phyloP scores from a whole-genome alignment of 2,113 vertebrate species.

The Plectropomus leopardus region DNA sequence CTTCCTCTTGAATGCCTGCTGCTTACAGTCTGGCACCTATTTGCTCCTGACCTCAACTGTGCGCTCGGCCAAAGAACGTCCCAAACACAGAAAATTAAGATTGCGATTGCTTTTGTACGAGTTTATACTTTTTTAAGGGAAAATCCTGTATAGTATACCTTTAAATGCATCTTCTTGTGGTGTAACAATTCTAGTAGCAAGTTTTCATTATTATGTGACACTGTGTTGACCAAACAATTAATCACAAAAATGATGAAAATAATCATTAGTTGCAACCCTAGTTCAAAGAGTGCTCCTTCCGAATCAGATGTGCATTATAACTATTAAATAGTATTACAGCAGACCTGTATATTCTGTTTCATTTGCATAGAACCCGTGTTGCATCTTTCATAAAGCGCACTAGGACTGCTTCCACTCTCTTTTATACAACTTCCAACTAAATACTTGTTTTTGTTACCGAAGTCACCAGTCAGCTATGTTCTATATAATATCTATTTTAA shows the following conservation, averaged over 20 bases:
- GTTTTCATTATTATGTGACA: background rate
- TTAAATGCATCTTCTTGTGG: background rate
- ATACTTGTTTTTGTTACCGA: slow-evolving; percentile 26
- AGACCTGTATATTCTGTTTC: slow-evolving; percentile 23
- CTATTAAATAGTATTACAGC: slow-evolving; percentile 25
- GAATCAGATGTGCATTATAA: slow-evolving; percentile 37
- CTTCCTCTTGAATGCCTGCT: too few species aligned
- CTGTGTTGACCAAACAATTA: background rate
- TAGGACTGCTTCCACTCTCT: slow-evolving; percentile 29
- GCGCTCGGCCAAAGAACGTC: too few species aligned
- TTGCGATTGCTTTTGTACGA: too few species aligned
- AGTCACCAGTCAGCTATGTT: slow-evolving; percentile 37
- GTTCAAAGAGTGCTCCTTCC: slow-evolving; percentile 10
- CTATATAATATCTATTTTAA: slow-evolving; percentile 49
- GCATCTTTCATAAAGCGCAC: slow-evolving; percentile 49
- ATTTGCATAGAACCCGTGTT: slow-evolving; percentile 77
- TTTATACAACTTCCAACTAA: slow-evolving; percentile 34
- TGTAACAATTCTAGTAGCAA: background rate
- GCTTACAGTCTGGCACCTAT: too few species aligned
- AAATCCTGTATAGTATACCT: too few species aligned
- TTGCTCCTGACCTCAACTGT: too few species aligned
- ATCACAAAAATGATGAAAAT: too few species aligned
- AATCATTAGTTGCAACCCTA: background rate
- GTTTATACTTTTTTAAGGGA: too few species aligned
- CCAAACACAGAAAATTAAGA: too few species aligned